These are phyloP conservation scores for Drosophila picticornis DNA, from an alignment of 2,888 invertebrate genomes.

Conservation along the genomic window DNA sequence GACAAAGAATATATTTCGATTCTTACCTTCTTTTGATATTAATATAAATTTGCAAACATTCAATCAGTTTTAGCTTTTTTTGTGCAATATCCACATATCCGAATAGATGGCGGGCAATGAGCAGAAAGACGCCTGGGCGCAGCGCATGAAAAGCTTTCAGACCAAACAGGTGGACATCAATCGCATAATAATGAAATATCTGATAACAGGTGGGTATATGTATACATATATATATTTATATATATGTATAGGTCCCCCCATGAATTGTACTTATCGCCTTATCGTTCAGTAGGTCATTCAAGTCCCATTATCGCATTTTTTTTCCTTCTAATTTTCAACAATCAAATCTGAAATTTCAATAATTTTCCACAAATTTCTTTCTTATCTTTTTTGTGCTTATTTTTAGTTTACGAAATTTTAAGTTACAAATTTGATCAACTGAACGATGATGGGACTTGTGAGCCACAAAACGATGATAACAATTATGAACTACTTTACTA, in stretches of 20 bases:
- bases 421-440: slow-evolving; percentile 7
- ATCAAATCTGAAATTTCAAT: background rate
- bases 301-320: background rate
- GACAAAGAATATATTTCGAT: background rate
- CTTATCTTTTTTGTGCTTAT: background rate
- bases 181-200: slow-evolving; percentile 62
- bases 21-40: background rate
- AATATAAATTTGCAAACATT: background rate
- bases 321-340: background rate
- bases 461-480: slow-evolving; percentile 4
- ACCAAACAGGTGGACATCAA: slow-evolving; percentile 64
- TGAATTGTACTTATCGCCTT: background rate
- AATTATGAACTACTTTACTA: slow-evolving; percentile 14
- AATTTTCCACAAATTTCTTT: background rate
- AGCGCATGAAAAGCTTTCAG: slow-evolving; percentile 67
- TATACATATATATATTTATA: background rate
- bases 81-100: background rate
- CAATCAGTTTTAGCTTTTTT: background rate
- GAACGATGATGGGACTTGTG: slow-evolving; percentile 14
- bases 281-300: slow-evolving; percentile 12
- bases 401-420: slow-evolving; percentile 16
- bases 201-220: slow-evolving; percentile 49
- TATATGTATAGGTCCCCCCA: background rate
- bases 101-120: slow-evolving; percentile 28
- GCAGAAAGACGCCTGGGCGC: slow-evolving; percentile 40